Percentiles rank a stretch among this genome's conserved stretches.
Evolutionary conservation across 2,113 vertebrate genomes (phyloP).

Genomic region (Macheiramphus alcinus): DNA sequence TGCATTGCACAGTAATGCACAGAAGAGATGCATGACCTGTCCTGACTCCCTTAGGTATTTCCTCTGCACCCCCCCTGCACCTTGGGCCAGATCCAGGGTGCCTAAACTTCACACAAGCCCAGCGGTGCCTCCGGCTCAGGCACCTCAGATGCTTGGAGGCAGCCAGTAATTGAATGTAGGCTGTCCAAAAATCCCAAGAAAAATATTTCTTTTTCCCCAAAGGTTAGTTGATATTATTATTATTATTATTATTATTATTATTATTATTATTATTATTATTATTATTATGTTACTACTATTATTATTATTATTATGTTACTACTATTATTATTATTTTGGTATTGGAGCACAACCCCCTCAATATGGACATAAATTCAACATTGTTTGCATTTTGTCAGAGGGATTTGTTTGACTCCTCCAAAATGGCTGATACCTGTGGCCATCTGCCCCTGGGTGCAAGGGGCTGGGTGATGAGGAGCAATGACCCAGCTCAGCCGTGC

Average conservation of each 20-base stretch:
- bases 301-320: neutral
- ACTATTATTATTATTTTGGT: neutral
- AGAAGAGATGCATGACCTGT: neutral
- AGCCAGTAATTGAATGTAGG: no score
- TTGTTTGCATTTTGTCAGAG: neutral
- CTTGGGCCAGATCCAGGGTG: no score
- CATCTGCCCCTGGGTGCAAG: neutral
- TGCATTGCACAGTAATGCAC: neutral
- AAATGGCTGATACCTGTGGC: neutral
- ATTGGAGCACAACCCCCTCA: neutral
- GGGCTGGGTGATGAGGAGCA: neutral
- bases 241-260: no score
- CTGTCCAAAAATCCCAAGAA: neutral
- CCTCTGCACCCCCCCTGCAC: neutral
- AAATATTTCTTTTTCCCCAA: rapidly evolving
- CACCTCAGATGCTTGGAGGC: no score
- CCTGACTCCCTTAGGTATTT: neutral
- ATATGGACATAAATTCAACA: neutral
- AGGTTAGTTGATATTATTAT: neutral
- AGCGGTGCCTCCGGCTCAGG: neutral
- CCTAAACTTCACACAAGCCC: neutral
- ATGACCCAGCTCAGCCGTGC: rapidly evolving
- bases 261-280: neutral
- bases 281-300: no score
- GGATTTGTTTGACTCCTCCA: neutral